Evolutionary conservation across 2,888 invertebrate species (phyloP).

Genomic region (Chrysomela aeneicollis): DNA sequence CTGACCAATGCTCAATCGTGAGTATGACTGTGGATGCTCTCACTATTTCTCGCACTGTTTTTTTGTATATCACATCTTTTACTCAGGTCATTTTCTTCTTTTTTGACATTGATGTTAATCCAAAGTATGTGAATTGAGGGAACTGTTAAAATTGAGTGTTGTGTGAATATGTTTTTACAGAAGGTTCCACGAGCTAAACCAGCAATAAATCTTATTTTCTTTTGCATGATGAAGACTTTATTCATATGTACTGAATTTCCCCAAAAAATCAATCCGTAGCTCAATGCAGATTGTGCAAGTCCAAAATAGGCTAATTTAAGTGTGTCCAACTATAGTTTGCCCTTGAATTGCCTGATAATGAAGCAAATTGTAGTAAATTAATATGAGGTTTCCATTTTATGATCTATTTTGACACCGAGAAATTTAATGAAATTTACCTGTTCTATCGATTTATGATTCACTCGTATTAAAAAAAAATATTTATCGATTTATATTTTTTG

Average conservation of each 20-base stretch:
- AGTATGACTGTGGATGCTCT: constrained; percentile 5
- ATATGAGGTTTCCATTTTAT: not conserved
- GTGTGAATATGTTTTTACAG: not conserved
- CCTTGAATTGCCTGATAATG: constrained; percentile 6
- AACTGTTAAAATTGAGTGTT: constrained; percentile 4
- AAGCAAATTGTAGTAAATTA: not conserved
- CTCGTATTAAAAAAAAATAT: constrained; percentile 9
- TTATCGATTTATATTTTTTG: too few species aligned
- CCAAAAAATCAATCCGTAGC: too few species aligned
- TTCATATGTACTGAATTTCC: too few species aligned
- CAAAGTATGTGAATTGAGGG: not conserved
- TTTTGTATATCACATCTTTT: not conserved
- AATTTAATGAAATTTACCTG: too few species aligned
- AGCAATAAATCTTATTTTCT: constrained; percentile 17
- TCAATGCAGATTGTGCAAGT: too few species aligned
- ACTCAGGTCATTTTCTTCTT: not conserved
- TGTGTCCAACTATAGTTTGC: constrained; percentile 7
- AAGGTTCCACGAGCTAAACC: not conserved
- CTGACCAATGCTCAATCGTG: too few species aligned
- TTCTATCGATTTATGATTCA: too few species aligned
- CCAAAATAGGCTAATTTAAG: constrained; percentile 13
- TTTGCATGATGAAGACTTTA: too few species aligned
- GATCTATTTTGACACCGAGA: too few species aligned
- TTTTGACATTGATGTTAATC: too few species aligned
- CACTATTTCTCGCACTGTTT: constrained; percentile 9